A percentile compares a stretch with the other conserved stretches of the same genome.
Evolutionary conservation across 1,140 invertebrate genomes (phyloP).

Genomic region (Periplaneta americana): DNA sequence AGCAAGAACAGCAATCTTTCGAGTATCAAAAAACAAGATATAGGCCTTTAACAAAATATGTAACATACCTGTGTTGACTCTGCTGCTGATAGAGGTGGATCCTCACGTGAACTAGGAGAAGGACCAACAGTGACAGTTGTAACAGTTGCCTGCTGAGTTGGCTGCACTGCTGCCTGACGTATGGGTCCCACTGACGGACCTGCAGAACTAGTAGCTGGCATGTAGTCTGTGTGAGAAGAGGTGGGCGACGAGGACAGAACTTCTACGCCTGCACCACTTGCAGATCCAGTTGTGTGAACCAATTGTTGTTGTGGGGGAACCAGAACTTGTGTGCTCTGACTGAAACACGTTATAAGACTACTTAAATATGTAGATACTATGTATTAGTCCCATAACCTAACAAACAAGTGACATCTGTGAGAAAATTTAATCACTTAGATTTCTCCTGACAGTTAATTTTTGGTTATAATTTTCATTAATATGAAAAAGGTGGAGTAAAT

Average conservation of each 20-base stretch:
- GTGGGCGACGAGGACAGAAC: constrained; percentile 49
- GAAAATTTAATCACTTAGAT: too few relatives aligned
- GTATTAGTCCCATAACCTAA: too few relatives aligned
- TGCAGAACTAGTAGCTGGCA: constrained; percentile 61
- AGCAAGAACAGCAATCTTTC: too few relatives aligned
- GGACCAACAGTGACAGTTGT: background rate
- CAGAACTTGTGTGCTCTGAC: constrained; percentile 45
- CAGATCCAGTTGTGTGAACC: constrained; percentile 45
- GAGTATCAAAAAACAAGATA: too few relatives aligned
- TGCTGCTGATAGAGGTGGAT: constrained; percentile 10
- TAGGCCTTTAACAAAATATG: too few relatives aligned
- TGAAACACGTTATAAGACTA: too few relatives aligned
- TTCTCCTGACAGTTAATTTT: too few relatives aligned
- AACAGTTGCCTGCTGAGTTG: constrained; percentile 26
- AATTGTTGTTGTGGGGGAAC: constrained; percentile 53
- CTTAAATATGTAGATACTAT: too few relatives aligned
- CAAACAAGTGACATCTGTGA: too few relatives aligned
- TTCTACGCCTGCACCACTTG: constrained; percentile 27
- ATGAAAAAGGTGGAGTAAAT: too few relatives aligned
- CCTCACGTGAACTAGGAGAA: background rate
- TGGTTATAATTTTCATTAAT: too few relatives aligned
- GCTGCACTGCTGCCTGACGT: constrained; percentile 39
- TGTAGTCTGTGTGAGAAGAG: constrained; percentile 59
- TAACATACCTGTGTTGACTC: constrained; percentile 26
- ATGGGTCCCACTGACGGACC: constrained; percentile 39